Conservation (phyloP, 2,888 invertebrate genomes). For the Agriopis marginaria region DNA sequence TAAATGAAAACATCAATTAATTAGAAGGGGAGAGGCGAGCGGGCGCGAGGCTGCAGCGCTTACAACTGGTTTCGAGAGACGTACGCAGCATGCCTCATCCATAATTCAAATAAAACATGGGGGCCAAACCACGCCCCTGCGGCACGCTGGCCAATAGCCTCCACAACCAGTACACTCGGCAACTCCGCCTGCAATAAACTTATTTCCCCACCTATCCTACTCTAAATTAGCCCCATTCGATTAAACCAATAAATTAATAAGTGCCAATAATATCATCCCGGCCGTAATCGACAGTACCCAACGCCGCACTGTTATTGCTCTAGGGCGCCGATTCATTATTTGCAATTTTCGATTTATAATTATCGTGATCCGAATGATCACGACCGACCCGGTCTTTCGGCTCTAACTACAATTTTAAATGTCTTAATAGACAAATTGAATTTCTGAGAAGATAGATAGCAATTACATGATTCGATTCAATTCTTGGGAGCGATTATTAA, state of each 20-base stretch:
- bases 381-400: constrained; percentile 58
- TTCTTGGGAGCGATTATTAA: constrained; percentile 58
- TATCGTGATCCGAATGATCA: constrained; percentile 71
- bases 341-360: constrained; percentile 78
- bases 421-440: constrained; percentile 72
- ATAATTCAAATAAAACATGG: constrained; percentile 86
- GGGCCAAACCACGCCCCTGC: constrained; percentile 83
- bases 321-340: constrained; percentile 75
- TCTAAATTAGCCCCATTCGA: constrained; percentile 77
- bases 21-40: constrained; percentile 82
- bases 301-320: constrained; percentile 66
- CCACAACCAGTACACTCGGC: constrained; percentile 67
- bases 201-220: constrained; percentile 77
- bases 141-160: constrained; percentile 81
- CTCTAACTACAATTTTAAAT: constrained; percentile 63
- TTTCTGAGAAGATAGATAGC: constrained; percentile 60
- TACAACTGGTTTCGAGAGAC: constrained; percentile 82
- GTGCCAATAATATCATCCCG: constrained; percentile 72
- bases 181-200: constrained; percentile 80
- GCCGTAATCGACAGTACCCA: constrained; percentile 60
- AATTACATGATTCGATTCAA: constrained; percentile 59
- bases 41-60: constrained; percentile 78
- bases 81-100: constrained; percentile 79
- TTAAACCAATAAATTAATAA: constrained; percentile 78
- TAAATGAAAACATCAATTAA: constrained; percentile 85